Conservation (phyloP, 2,113 vertebrate species). For the Clarias magur region DNA sequence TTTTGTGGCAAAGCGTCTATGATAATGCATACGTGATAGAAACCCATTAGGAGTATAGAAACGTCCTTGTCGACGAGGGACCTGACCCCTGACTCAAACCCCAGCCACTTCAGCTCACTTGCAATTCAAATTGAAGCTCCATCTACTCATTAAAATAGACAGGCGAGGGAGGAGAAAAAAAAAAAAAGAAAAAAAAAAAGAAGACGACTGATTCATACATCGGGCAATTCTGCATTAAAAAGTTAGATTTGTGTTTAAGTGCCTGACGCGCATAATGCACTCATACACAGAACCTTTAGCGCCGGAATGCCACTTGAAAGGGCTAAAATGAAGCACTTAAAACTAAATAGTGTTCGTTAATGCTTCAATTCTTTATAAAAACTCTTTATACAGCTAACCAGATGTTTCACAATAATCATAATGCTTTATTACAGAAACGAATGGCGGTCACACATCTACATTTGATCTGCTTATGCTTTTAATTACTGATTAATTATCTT, state of each 20-base stretch:
- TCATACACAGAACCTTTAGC: background rate
- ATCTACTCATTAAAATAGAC: slow-evolving; percentile 37
- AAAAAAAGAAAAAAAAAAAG: no score
- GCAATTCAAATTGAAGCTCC: slow-evolving; percentile 35
- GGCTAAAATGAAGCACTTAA: background rate
- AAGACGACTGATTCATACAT: slow-evolving; percentile 11
- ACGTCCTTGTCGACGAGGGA: slow-evolving; percentile 32
- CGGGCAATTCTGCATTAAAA: background rate
- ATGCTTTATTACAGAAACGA: background rate
- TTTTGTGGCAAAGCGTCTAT: slow-evolving; percentile 34
- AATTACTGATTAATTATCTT: background rate
- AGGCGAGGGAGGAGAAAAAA: background rate
- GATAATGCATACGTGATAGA: slow-evolving; percentile 37
- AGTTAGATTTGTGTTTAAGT: background rate
- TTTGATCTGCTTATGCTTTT: background rate
- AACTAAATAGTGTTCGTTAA: background rate
- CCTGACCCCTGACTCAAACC: slow-evolving; percentile 38
- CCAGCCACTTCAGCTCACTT: slow-evolving; percentile 40
- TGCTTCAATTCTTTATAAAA: background rate
- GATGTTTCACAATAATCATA: background rate
- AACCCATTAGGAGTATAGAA: slow-evolving; percentile 40
- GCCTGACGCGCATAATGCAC: background rate
- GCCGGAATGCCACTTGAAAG: background rate
- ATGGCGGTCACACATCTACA: background rate
- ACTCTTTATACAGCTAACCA: background rate